Conservation (phyloP, 2,797 vertebrate genomes). For the Naso thynnoides region DNA sequence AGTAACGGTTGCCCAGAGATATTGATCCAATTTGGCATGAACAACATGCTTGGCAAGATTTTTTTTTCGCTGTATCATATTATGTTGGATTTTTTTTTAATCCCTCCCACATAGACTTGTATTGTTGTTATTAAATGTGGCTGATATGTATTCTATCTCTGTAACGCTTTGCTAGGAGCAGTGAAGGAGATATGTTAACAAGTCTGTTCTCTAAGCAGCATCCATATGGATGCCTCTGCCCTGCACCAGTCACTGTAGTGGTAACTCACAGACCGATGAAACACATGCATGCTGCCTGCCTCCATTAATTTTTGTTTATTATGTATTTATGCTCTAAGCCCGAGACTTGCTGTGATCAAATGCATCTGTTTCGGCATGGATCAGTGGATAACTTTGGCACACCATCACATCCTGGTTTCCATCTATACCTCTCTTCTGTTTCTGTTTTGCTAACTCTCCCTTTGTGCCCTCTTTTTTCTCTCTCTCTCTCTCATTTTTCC, state of each 20-base stretch:
- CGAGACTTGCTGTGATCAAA: conserved; percentile 83
- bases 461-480: conserved; percentile 32
- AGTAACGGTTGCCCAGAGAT: conserved; percentile 64
- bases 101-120: conserved; percentile 34
- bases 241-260: conserved; percentile 76
- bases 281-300: conserved; percentile 69
- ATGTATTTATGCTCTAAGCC: conserved; percentile 85
- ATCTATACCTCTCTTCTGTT: conserved; percentile 61
- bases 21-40: conserved; percentile 72
- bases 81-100: conserved; percentile 30
- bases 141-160: conserved; percentile 67
- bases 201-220: conserved; percentile 80
- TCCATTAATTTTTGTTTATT: conserved; percentile 85
- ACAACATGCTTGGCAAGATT: conserved; percentile 63
- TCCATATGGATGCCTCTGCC: conserved; percentile 84
- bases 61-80: conserved; percentile 63
- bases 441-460: conserved; percentile 40
- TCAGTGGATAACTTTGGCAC: conserved; percentile 79
- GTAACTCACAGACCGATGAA: conserved; percentile 78
- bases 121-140: conserved; percentile 68
- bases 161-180: conserved; percentile 71
- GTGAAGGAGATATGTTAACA: conserved; percentile 81
- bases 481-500: conserved; percentile 44
- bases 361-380: conserved; percentile 82
- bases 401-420: conserved; percentile 63